phyloP scores from a whole-genome alignment of 2,888 invertebrate genomes.

The Minunthozetes semirufus region DNA sequence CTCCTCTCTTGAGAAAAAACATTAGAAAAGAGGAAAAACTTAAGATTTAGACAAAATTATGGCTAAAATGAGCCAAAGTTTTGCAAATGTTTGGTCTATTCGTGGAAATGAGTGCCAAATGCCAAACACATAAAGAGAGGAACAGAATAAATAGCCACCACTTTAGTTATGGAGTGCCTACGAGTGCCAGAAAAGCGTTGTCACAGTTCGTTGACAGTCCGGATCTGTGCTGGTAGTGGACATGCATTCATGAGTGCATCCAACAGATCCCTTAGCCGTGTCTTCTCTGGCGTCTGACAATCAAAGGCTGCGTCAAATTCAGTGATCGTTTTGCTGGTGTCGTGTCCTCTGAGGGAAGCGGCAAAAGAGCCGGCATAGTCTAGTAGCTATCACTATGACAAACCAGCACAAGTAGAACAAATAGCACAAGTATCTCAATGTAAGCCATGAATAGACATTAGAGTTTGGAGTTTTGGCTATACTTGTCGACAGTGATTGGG shows the following conservation, averaged over 20 bases:
- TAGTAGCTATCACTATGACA: too few species aligned
- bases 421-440: too few species aligned
- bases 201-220: conserved; percentile 27
- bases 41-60: not conserved
- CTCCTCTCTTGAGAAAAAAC: not conserved
- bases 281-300: conserved; percentile 10
- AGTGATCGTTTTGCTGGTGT: not conserved
- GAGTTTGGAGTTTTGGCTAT: not conserved
- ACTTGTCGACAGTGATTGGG: conserved; percentile 23
- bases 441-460: not conserved
- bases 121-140: not conserved
- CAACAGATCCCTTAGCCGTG: conserved; percentile 6
- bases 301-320: not conserved
- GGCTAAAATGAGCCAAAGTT: not conserved
- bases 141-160: conserved; percentile 16
- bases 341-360: conserved; percentile 5
- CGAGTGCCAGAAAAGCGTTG: conserved; percentile 16
- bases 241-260: conserved; percentile 15
- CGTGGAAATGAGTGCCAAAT: not conserved
- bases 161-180: not conserved
- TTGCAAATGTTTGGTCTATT: conserved; percentile 19
- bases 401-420: too few species aligned
- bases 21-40: not conserved
- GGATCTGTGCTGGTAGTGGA: conserved; percentile 14
- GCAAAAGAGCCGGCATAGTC: conserved; percentile 6